A percentile compares a stretch with the other conserved stretches of the same genome.
phyloP scores from a whole-genome alignment of 2,113 vertebrate species.

The Nipponia nippon region DNA sequence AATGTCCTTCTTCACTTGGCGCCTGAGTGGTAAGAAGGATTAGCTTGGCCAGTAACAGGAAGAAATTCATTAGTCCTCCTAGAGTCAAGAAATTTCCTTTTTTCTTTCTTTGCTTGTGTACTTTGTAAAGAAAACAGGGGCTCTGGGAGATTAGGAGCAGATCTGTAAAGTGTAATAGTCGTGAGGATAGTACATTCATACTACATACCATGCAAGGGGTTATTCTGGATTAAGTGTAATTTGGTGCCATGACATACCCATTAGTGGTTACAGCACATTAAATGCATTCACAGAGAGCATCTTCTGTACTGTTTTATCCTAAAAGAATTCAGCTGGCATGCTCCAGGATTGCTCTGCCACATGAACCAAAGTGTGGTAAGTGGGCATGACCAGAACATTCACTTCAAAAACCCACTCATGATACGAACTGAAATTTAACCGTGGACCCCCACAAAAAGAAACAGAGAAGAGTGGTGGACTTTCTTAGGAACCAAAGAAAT shows the following conservation, averaged over 20 bases:
- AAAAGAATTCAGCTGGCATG: neutral
- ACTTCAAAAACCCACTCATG: neutral
- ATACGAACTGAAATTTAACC: neutral
- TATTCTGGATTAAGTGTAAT: neutral
- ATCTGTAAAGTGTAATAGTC: neutral
- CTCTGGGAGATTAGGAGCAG: neutral
- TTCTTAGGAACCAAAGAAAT: neutral
- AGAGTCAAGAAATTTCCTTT: neutral
- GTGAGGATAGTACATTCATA: neutral
- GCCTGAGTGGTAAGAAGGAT: neutral
- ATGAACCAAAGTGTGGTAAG: neutral
- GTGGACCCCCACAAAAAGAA: neutral
- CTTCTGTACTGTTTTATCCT: neutral
- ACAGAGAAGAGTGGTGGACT: neutral
- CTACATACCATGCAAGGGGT: neutral
- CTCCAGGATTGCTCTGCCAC: neutral
- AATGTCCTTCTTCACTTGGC: neutral
- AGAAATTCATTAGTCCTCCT: neutral
- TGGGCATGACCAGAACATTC: neutral
- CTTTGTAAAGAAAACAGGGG: neutral
- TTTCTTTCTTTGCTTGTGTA: neutral
- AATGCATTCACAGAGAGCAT: neutral
- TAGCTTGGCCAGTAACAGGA: neutral
- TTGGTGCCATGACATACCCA: neutral
- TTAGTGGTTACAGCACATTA: neutral